phyloP scores from a whole-genome alignment of 2,888 invertebrate genomes.

The Scrobipalpa costella region DNA sequence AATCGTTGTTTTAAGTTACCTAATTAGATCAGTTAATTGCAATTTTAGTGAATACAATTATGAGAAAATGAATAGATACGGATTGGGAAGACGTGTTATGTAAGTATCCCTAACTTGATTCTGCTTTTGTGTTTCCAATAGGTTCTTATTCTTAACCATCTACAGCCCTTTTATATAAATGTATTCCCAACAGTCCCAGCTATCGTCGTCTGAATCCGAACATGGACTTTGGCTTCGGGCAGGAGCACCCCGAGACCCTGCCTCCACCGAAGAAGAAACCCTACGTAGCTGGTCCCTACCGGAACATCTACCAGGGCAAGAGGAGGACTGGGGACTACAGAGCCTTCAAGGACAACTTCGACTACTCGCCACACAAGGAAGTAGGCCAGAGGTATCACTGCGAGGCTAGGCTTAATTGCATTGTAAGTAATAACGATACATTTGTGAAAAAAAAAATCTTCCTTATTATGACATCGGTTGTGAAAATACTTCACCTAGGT shows the following conservation, averaged over 20 bases:
- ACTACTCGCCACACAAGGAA: conserved; percentile 37
- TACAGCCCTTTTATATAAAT: no score
- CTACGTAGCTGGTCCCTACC: conserved; percentile 36
- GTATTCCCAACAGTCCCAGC: neutral
- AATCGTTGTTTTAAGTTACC: neutral
- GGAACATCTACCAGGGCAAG: conserved; percentile 55
- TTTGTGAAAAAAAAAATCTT: no score
- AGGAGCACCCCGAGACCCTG: neutral
- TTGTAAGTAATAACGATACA: conserved; percentile 43
- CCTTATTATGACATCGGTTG: no score
- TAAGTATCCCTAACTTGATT: no score
- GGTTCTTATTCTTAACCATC: no score
- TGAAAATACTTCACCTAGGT: no score
- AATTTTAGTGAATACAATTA: conserved; percentile 34
- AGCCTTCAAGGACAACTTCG: conserved; percentile 52
- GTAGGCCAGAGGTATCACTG: conserved; percentile 50
- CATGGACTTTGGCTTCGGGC: neutral
- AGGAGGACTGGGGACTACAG: conserved; percentile 45
- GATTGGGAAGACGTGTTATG: conserved; percentile 46
- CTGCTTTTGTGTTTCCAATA: no score
- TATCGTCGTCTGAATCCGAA: conserved; percentile 3
- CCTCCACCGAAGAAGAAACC: neutral
- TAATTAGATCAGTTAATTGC: neutral
- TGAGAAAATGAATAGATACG: conserved; percentile 49
- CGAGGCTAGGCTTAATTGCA: conserved; percentile 52